Base-by-base conservation (phyloP, 2,113 vertebrate genomes). In the Ameiurus melas region DNA sequence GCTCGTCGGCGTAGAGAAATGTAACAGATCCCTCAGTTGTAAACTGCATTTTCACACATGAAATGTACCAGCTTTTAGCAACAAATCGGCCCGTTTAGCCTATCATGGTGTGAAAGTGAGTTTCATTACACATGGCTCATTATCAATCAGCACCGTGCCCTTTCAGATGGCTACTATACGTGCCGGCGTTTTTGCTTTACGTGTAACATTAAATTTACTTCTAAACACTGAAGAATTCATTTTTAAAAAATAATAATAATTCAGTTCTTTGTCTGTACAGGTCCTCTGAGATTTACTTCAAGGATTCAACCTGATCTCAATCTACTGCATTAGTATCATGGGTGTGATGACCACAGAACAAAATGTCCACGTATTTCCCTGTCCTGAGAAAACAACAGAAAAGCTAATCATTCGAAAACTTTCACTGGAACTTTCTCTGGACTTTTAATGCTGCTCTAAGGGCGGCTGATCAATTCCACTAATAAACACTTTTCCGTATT, bases 81-180 rank as follows among this genome's bases (percentile, higher is more conserved):
- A 79, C 71, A 85, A 58, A 84, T 78, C n/a, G 57, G 82, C 58
- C 43, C 33, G 71, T 88, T 88, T 84, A 88, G n/a, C 82, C 58
- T 47, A 68, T 85, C 84, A 78, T 5, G 22, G 57, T 78, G 87
- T 39, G 58, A 43, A 55, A 33, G 5, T 58, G 75, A 53, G 79
- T 70, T 85, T 87, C 83, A 81, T 84, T 88, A 66, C 81, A 55
- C 80, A 43, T n/a, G 78, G 82, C 82, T 87, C 77, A 82, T 89
- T 89, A 82, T 75, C 81, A 19, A n/a, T 71, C 80, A 86, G n/a
- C 85, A 64, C 64, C 19, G 22, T 51, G 33, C 71, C 58, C 58
- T 73, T 85, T 75, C 77, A 75, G 84, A 90, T 87, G 80, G 86
- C 57, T 39, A 9, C 47, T 51, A 8, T 51, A 12, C 36, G 20